Conservation (phyloP, 2,888 invertebrate genomes). For the Epinotia bilunana region DNA sequence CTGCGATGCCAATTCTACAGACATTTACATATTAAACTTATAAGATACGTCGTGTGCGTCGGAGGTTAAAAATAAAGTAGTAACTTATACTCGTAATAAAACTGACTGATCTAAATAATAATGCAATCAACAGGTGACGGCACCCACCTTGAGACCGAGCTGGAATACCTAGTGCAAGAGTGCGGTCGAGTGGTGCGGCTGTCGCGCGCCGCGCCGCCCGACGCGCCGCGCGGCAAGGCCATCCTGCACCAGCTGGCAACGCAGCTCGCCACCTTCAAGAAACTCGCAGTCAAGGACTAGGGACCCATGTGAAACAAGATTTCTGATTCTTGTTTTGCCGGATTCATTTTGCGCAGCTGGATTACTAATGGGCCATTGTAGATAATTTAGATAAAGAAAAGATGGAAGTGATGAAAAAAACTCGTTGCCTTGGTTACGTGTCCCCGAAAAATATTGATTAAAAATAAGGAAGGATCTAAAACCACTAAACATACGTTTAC, state of each 20-base stretch:
- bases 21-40: no score
- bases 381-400: no score
- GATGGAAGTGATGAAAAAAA: no score
- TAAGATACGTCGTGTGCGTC: no score
- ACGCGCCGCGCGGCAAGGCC: constrained; percentile 84
- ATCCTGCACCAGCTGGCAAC: constrained; percentile 91
- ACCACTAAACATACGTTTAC: no score
- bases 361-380: background rate
- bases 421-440: no score
- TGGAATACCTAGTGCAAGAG: constrained; percentile 96
- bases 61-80: no score
- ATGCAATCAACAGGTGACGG: constrained; percentile 65
- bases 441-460: no score
- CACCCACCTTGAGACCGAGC: constrained; percentile 87
- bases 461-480: no score
- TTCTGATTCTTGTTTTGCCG: background rate
- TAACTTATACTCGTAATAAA: no score
- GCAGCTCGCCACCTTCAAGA: constrained; percentile 93
- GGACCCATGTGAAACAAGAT: background rate
- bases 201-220: constrained; percentile 89
- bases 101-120: background rate
- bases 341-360: background rate
- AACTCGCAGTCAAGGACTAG: constrained; percentile 82
- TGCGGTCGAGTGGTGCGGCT: constrained; percentile 92
- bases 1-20: no score